Evolutionary conservation across 2,113 vertebrate genomes (phyloP), one percentile per base, ranked within the genome.

Genomic region (Siniperca knerii): DNA sequence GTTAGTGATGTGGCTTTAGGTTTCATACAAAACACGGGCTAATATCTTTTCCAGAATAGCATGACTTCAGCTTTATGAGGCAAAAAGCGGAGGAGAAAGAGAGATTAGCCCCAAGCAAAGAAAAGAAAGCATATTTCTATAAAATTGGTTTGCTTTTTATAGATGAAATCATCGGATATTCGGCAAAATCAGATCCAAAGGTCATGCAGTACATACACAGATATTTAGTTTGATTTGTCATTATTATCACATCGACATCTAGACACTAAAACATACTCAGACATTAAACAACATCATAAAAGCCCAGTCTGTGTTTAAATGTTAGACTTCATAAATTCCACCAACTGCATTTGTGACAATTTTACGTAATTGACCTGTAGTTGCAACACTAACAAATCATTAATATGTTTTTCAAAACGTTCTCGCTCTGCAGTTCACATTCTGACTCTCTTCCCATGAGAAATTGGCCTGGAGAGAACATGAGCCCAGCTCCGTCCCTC

Each of bases 311-410:
- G 37, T 52, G 42, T 79, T 79, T 79, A 18, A 80, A 78, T 69
- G 37, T 60, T 46, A 81, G 46, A 64, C 52, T 77, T 79, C 62
- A 74, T 71, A 81, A 89, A 89, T 90, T 79, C 74, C 86, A 42
- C 42, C 0, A 8, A 42, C 72, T 58, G 44, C 50, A 72, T 75
- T 87, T 60, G 40, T 83, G 83, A 93, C 81, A 90, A 87, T 92
- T 88, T 75, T n/a, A 75, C 10, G 4, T 71, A 78, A 84, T 89
- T 88, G 74, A 55, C 29, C 29, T 21, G 70, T 83, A 92, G 93
- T 91, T 91, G 92, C 79, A 89, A 81, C 21, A 74, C 83, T 69
- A 93, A 88, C 81, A 88, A 85, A 67, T 84, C 70, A 71, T 88
- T 87, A 72, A 85, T 82, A 57, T 68, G 44, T 74, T 86, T 87